Evolutionary conservation across 2,797 vertebrate species (phyloP).

Genomic region (Choloepus didactylus): DNA sequence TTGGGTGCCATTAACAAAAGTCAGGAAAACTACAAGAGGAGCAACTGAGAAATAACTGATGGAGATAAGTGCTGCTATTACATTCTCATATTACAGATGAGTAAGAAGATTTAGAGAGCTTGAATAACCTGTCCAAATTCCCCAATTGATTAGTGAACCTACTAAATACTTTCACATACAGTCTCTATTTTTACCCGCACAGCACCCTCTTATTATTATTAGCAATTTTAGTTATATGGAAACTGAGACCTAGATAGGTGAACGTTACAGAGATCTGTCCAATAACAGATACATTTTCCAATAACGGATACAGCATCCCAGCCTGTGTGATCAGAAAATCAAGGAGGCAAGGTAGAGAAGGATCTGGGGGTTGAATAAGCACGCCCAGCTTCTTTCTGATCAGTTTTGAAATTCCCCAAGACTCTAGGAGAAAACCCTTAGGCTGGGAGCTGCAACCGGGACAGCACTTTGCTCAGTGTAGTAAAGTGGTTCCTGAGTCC

Average conservation of each 20-base stretch:
- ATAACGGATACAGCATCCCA: neutral
- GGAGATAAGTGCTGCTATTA: neutral
- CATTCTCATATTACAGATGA: slow-evolving; percentile 3
- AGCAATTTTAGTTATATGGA: neutral
- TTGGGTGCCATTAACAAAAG: neutral
- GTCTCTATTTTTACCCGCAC: neutral
- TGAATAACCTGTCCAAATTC: neutral
- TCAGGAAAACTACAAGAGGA: neutral
- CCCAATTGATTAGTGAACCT: neutral
- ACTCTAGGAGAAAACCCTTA: neutral
- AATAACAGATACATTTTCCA: neutral
- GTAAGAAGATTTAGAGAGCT: neutral
- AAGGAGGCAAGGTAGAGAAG: neutral
- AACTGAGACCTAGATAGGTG: neutral
- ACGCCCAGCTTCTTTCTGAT: neutral
- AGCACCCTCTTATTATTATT: neutral
- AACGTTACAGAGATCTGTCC: neutral
- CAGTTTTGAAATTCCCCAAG: neutral
- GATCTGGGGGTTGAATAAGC: neutral
- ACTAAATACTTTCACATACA: neutral
- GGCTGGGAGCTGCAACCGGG: neutral
- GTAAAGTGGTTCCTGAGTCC: neutral
- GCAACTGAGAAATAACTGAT: neutral
- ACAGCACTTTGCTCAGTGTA: neutral
- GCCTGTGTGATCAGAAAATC: neutral